phyloP scores from a whole-genome alignment of 2,113 vertebrate species.

The Axis porcinus region DNA sequence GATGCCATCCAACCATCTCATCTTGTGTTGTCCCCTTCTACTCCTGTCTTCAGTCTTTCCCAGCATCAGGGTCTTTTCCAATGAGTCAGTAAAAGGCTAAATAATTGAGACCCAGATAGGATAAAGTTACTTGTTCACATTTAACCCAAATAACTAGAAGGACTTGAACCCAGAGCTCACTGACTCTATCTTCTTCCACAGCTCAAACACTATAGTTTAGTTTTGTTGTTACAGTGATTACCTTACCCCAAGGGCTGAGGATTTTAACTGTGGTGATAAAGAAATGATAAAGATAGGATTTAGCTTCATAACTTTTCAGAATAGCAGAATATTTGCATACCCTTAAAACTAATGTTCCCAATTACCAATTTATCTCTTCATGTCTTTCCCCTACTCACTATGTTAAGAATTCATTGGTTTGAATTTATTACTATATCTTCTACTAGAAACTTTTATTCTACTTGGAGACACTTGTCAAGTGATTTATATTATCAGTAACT shows the following conservation, averaged over 20 bases:
- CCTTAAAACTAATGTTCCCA: background rate
- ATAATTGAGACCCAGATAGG: background rate
- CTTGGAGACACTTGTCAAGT: background rate
- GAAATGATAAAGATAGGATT: background rate
- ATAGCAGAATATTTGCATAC: background rate
- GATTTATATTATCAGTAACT: background rate
- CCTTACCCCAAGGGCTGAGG: background rate
- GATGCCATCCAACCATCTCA: background rate
- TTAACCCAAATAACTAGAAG: background rate
- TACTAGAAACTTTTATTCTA: background rate
- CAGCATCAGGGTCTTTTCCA: background rate
- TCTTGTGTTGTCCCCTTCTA: background rate
- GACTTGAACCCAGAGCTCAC: background rate
- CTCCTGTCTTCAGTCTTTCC: background rate
- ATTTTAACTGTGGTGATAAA: background rate
- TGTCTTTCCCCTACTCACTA: background rate
- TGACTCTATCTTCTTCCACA: background rate
- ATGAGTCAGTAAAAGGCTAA: background rate
- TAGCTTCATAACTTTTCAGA: background rate
- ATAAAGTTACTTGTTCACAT: background rate
- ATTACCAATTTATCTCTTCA: background rate
- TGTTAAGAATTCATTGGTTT: constrained; percentile 9
- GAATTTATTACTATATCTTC: background rate
- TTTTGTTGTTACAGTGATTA: background rate
- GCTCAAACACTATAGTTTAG: background rate